Conservation (phyloP, 2,797 vertebrate species). For the Petrocephalus sullivani region DNA sequence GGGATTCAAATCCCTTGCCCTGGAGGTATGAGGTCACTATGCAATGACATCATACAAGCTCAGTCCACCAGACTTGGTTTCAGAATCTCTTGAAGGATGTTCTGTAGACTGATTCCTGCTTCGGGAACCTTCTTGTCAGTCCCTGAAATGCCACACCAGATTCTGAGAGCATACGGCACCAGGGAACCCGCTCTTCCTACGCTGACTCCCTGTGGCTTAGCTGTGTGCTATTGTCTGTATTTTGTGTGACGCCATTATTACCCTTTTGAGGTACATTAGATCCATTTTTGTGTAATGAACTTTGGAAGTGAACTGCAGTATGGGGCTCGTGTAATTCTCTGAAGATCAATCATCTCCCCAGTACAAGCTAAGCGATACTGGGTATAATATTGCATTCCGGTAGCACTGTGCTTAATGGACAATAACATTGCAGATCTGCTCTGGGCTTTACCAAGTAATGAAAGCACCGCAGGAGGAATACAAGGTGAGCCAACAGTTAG, state of each 20-base stretch:
- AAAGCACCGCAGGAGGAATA: conserved; percentile 33
- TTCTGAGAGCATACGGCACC: conserved; percentile 7
- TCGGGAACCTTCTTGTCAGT: neutral
- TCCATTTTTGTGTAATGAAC: conserved; percentile 22
- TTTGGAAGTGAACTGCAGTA: neutral
- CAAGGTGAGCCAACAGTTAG: conserved; percentile 36
- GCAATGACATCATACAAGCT: neutral
- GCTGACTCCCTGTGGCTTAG: neutral
- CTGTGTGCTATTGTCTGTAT: neutral
- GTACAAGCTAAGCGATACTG: neutral
- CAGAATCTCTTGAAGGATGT: neutral
- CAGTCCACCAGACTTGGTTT: neutral
- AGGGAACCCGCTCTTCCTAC: neutral
- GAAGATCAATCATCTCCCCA: conserved; percentile 17
- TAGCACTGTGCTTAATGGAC: conserved; percentile 43
- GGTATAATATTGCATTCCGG: conserved; percentile 24
- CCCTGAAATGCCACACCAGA: neutral
- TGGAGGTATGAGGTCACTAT: neutral
- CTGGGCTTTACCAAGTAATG: conserved; percentile 28
- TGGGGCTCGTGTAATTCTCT: conserved; percentile 7
- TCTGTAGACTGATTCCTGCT: neutral
- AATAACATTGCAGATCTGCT: conserved; percentile 36
- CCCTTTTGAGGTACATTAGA: conserved; percentile 19
- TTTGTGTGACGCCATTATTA: conserved; percentile 5
- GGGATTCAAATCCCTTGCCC: neutral